phyloP scores from a whole-genome alignment of 1,140 invertebrate genomes.

The Metaphire vulgaris region DNA sequence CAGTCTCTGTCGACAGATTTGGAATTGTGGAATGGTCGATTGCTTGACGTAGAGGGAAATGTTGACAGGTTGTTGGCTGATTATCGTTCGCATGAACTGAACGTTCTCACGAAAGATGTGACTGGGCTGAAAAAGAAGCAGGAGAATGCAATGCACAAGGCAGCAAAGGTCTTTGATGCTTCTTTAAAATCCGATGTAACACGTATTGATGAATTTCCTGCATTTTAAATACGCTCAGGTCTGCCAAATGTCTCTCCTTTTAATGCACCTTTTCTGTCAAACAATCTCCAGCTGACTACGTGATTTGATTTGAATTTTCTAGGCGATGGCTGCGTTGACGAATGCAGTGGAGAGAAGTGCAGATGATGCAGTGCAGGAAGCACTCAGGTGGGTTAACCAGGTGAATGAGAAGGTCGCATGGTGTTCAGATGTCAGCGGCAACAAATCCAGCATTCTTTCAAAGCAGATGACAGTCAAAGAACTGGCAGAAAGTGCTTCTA shows the following conservation, averaged over 20 bases:
- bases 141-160: background rate
- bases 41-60: constrained; percentile 4
- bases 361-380: constrained; percentile 71
- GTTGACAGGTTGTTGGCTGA: background rate
- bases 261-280: too few species aligned
- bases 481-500: constrained; percentile 36
- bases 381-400: constrained; percentile 69
- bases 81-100: background rate
- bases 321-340: constrained; percentile 68
- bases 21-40: background rate
- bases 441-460: constrained; percentile 84
- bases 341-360: constrained; percentile 80
- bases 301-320: too few species aligned
- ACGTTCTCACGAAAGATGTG: background rate
- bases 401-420: constrained; percentile 83
- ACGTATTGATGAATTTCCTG: too few species aligned
- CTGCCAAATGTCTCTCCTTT: too few species aligned
- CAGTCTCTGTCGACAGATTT: constrained; percentile 8
- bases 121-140: background rate
- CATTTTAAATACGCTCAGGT: too few species aligned
- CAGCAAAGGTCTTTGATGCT: background rate
- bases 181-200: too few species aligned
- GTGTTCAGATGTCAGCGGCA: constrained; percentile 78
- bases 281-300: too few species aligned
- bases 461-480: constrained; percentile 66